phyloP scores from a whole-genome alignment of 2,797 vertebrate genomes.

The Crypturellus tataupa region DNA sequence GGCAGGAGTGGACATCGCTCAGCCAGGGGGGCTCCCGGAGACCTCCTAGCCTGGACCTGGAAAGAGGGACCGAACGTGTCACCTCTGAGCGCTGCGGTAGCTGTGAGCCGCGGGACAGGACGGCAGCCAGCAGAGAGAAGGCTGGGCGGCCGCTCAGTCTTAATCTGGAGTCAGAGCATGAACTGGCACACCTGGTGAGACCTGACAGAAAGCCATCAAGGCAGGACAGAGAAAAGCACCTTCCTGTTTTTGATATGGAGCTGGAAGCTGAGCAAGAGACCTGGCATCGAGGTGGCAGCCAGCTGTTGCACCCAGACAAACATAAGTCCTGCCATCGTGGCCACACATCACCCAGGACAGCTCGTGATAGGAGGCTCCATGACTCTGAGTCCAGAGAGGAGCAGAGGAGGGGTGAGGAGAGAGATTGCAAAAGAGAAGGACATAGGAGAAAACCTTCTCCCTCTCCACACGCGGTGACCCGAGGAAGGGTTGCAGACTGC shows the following conservation, averaged over 20 bases:
- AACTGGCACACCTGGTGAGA: fast-evolving
- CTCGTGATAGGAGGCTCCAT: background rate
- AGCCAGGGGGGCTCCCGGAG: background rate
- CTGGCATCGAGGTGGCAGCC: background rate
- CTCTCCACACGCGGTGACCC: slow-evolving; percentile 49
- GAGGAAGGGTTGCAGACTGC: background rate
- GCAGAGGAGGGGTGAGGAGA: slow-evolving; percentile 60
- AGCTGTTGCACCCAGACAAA: background rate
- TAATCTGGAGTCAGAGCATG: background rate
- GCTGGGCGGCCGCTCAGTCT: background rate
- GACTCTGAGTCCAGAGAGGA: slow-evolving; percentile 21
- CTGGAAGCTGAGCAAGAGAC: slow-evolving; percentile 61
- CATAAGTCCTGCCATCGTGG: slow-evolving; percentile 13
- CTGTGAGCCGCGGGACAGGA: slow-evolving; percentile 52
- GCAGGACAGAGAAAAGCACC: slow-evolving; percentile 80
- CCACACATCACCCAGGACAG: background rate
- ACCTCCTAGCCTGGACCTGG: slow-evolving; percentile 19
- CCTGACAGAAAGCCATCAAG: slow-evolving; percentile 63
- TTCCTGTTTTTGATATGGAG: slow-evolving; percentile 72
- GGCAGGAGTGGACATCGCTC: background rate
- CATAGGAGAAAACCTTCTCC: slow-evolving; percentile 42
- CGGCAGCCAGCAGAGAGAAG: background rate
- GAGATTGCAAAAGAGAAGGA: slow-evolving; percentile 56
- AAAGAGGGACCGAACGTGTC: fast-evolving
- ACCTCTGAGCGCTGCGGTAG: background rate